Conservation (phyloP, 2,113 vertebrate species). For the Thalassoma bifasciatum region DNA sequence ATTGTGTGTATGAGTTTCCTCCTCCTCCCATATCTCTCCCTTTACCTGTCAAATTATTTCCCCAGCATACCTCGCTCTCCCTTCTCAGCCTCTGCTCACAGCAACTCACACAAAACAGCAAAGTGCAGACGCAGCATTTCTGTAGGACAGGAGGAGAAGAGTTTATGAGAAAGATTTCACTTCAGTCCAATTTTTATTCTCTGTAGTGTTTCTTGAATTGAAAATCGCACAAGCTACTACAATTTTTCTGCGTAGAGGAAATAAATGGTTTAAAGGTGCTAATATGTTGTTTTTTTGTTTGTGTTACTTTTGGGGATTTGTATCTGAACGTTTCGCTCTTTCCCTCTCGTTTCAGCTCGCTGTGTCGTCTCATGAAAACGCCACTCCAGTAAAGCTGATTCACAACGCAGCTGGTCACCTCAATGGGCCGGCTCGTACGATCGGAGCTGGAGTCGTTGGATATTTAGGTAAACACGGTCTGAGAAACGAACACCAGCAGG, state of each 20-base stretch:
- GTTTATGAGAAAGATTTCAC: not conserved
- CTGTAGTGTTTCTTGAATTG: too few species aligned
- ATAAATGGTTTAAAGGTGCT: too few species aligned
- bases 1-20: slow-evolving; percentile 1
- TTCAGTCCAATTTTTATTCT: not conserved
- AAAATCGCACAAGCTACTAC: too few species aligned
- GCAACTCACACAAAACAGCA: not conserved
- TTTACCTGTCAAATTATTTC: slow-evolving; percentile 41
- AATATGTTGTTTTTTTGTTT: too few species aligned
- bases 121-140: slow-evolving; percentile 34
- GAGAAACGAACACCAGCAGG: too few species aligned
- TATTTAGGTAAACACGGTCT: slow-evolving; percentile 87
- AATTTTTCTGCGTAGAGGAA: too few species aligned
- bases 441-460: slow-evolving; percentile 95
- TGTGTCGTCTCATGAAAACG: slow-evolving; percentile 97
- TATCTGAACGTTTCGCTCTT: not conserved
- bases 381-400: slow-evolving; percentile 95
- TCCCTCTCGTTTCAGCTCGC: slow-evolving; percentile 83
- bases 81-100: not conserved
- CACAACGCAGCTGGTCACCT: slow-evolving; percentile 96
- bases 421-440: slow-evolving; percentile 92
- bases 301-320: not conserved
- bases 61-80: slow-evolving; percentile 28
- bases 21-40: slow-evolving; percentile 35
- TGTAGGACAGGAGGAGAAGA: not conserved